Evolutionary conservation across 2,113 vertebrate species (phyloP).

Genomic region (Dasyurus viverrinus): DNA sequence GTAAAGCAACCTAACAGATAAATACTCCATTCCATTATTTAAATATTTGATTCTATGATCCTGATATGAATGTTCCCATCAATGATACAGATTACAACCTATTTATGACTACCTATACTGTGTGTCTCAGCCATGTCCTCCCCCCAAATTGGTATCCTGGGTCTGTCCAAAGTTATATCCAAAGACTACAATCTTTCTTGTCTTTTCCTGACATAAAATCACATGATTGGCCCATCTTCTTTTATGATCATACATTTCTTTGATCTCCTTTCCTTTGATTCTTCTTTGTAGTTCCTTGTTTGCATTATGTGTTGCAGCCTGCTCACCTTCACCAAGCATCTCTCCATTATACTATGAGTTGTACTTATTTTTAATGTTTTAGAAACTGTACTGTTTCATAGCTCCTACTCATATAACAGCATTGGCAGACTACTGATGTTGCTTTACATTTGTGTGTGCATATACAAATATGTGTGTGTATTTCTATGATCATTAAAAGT

Average conservation of each 20-base stretch:
- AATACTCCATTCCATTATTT: slow-evolving; percentile 2
- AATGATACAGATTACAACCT: not conserved
- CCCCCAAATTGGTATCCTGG: not conserved
- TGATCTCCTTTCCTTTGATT: not conserved
- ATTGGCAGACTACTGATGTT: not conserved
- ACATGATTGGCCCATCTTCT: not conserved
- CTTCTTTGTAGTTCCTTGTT: not conserved
- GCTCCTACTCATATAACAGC: not conserved
- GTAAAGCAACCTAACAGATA: not conserved
- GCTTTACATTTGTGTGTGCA: not conserved
- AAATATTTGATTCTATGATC: not conserved
- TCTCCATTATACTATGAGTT: not conserved
- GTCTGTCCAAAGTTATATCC: not conserved
- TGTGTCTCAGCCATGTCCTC: not conserved
- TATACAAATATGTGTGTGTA: not conserved
- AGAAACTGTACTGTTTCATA: not conserved
- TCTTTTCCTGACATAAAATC: not conserved
- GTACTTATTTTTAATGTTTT: not conserved
- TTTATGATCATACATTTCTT: not conserved
- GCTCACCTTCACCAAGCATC: not conserved
- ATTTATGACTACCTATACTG: not conserved
- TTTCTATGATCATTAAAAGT: not conserved
- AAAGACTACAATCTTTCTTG: not conserved
- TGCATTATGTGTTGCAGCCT: not conserved
- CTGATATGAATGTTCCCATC: not conserved